Percentiles rank a stretch among this genome's conserved stretches.
Evolutionary conservation across 1,140 invertebrate species (phyloP).

Genomic region (Vanessa tameamea): DNA sequence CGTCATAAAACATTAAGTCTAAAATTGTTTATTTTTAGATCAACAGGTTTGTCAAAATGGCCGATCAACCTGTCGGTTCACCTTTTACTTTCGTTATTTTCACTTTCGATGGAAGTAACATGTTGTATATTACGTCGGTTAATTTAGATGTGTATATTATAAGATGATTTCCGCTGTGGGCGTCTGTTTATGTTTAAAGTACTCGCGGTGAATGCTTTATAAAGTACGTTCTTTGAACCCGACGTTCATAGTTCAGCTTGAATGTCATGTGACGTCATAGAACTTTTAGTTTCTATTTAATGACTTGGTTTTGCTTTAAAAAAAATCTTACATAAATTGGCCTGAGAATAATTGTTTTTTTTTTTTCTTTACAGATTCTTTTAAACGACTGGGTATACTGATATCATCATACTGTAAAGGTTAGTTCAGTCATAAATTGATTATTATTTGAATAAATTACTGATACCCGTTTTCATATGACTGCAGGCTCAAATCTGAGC

Average conservation of each 20-base stretch:
- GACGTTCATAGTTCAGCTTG: conserved; percentile 17
- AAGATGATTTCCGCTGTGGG: conserved; percentile 43
- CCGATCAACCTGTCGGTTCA: conserved; percentile 55
- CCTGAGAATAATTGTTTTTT: not conserved
- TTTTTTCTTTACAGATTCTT: conserved; percentile 35
- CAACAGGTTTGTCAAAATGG: conserved; percentile 55
- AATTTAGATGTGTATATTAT: conserved; percentile 44
- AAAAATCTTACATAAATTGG: not conserved
- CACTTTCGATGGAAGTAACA: conserved; percentile 69
- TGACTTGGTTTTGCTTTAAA: not conserved
- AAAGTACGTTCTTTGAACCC: conserved; percentile 35
- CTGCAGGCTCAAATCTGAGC: no score
- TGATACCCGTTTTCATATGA: no score
- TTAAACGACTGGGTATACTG: conserved; percentile 1
- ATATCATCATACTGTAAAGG: conserved; percentile 31
- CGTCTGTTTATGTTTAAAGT: conserved; percentile 31
- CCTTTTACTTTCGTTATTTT: conserved; percentile 77
- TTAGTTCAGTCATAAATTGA: conserved; percentile 7
- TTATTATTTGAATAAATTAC: no score
- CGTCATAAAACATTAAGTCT: not conserved
- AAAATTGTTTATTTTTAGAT: conserved; percentile 13
- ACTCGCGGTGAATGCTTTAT: conserved; percentile 17
- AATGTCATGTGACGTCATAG: conserved; percentile 24
- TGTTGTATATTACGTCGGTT: conserved; percentile 48
- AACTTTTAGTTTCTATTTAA: conserved; percentile 30